These are phyloP conservation scores for Calliscelio sp. DNA, from an alignment of 2,888 invertebrate genomes.

Conservation along the genomic window DNA sequence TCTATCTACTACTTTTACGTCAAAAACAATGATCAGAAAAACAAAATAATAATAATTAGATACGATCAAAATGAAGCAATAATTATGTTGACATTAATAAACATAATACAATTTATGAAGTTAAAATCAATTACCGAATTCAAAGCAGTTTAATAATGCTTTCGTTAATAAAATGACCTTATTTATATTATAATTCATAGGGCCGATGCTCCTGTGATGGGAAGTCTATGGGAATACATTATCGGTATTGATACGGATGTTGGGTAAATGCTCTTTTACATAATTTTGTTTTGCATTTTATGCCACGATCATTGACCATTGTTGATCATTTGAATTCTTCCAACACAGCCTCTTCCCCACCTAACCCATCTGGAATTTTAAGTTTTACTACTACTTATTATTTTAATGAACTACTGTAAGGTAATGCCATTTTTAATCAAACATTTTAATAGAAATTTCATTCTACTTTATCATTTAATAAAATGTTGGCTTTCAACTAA, in stretches of 20 bases:
- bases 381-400: conserved; percentile 1
- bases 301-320: conserved; percentile 27
- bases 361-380: conserved; percentile 24
- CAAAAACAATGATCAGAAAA: not conserved
- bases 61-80: too few species aligned
- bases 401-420: conserved; percentile 8
- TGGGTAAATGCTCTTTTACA: conserved; percentile 88
- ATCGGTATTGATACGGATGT: conserved; percentile 91
- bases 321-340: conserved; percentile 15
- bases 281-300: conserved; percentile 59
- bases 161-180: conserved; percentile 64
- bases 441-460: not conserved
- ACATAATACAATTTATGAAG: conserved; percentile 65
- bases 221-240: conserved; percentile 96
- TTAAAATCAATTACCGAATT: conserved; percentile 38
- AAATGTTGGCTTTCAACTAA: conserved; percentile 38
- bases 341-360: conserved; percentile 19
- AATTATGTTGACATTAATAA: too few species aligned
- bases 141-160: conserved; percentile 33
- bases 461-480: not conserved
- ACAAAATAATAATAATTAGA: too few species aligned
- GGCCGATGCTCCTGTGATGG: conserved; percentile 99
- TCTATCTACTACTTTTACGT: too few species aligned
- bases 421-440: conserved; percentile 10
- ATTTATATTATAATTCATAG: conserved; percentile 87